Evolutionary conservation across 1,140 invertebrate genomes (phyloP).

Genomic region (Aporrectodea caliginosa): DNA sequence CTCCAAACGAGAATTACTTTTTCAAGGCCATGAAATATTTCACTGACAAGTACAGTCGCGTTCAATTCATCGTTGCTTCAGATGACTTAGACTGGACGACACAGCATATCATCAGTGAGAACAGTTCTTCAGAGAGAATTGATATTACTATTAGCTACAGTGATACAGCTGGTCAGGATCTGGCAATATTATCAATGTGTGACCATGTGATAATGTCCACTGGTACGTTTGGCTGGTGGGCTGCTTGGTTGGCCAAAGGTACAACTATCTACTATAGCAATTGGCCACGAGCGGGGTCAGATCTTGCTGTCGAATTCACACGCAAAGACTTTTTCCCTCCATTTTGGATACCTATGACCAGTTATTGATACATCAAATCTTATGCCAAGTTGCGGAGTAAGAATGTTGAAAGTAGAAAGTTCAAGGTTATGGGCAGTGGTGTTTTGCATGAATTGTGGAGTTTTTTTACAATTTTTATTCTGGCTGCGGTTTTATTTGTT

Average conservation of each 20-base stretch:
- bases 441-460: too few species aligned
- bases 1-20: neutral
- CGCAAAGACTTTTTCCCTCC: conserved; percentile 32
- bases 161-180: conserved; percentile 39
- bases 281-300: conserved; percentile 30
- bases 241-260: conserved; percentile 39
- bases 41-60: neutral
- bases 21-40: neutral
- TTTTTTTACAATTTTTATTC: too few species aligned
- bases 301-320: too few species aligned
- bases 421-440: too few species aligned
- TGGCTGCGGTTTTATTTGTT: too few species aligned
- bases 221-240: conserved; percentile 48
- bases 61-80: neutral
- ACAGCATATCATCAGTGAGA: neutral
- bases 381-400: too few species aligned
- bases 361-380: too few species aligned
- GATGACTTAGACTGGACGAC: neutral
- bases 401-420: too few species aligned
- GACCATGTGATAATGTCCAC: conserved; percentile 44
- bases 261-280: conserved; percentile 38
- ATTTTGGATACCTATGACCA: conserved; percentile 21
- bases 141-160: conserved; percentile 38
- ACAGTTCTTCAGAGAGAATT: neutral
- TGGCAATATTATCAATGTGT: conserved; percentile 41